Evolutionary conservation across 2,113 vertebrate species (phyloP).

Genomic region (Pteropus alecto): DNA sequence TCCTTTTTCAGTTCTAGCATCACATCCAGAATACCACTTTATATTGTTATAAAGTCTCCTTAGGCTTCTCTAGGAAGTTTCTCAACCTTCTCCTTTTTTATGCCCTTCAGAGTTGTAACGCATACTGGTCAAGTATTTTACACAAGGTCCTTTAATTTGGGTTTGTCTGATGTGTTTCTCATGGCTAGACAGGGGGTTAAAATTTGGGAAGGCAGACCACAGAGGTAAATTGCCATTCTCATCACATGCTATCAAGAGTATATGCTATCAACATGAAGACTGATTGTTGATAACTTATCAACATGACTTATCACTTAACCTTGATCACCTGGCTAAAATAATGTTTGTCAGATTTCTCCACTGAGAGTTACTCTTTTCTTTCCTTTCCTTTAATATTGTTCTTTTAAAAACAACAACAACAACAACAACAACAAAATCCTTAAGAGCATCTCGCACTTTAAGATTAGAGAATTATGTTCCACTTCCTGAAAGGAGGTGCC

Average conservation of each 20-base stretch:
- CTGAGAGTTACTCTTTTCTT: neutral
- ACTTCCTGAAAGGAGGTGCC: neutral
- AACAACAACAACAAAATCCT: neutral
- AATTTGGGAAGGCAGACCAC: neutral
- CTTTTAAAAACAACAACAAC: neutral
- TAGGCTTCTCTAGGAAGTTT: neutral
- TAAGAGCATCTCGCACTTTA: neutral
- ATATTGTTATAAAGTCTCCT: neutral
- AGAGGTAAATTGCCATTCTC: neutral
- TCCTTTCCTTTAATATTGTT: neutral
- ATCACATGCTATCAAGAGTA: neutral
- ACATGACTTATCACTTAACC: neutral
- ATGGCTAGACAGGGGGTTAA: neutral
- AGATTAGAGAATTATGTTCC: neutral
- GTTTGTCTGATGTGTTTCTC: neutral
- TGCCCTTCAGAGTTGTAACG: neutral
- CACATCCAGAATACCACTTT: neutral
- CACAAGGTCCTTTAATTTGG: neutral
- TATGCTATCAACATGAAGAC: neutral
- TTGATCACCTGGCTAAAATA: neutral
- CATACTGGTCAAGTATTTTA: neutral
- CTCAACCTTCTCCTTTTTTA: neutral
- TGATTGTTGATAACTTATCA: neutral
- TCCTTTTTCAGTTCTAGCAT: neutral
- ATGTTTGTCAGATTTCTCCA: neutral